Conservation (phyloP, 2,113 vertebrate genomes). For the Turnix velox region DNA sequence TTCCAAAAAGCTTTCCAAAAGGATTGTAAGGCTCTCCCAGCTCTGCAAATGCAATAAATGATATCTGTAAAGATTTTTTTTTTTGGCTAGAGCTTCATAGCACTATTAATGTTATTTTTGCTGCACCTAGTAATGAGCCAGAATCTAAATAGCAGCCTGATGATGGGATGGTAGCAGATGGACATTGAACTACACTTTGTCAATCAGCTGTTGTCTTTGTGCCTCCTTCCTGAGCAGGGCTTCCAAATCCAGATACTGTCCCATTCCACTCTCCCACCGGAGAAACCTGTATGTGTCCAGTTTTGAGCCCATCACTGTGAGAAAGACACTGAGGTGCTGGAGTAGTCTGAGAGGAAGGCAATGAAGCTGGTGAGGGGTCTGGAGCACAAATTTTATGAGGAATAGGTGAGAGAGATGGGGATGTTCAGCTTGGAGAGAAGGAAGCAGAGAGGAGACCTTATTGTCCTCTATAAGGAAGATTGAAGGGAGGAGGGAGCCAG, state of each 20-base stretch:
- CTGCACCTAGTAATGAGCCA: neutral
- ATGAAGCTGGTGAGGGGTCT: too few species aligned
- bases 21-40: accelerated
- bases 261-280: neutral
- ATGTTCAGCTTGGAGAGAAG: too few species aligned
- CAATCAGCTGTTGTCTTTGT: neutral
- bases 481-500: too few species aligned
- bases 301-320: too few species aligned
- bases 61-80: neutral
- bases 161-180: neutral
- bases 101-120: neutral
- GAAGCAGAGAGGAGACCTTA: too few species aligned
- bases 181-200: neutral
- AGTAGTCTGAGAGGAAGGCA: too few species aligned
- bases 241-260: neutral
- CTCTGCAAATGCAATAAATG: neutral
- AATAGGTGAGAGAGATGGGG: too few species aligned
- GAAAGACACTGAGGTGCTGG: too few species aligned
- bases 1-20: neutral
- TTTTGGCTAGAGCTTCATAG: neutral
- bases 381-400: too few species aligned
- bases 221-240: neutral
- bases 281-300: neutral
- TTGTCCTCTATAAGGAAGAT: too few species aligned
- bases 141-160: neutral